A percentile compares a stretch with the other conserved stretches of the same genome.
Evolutionary conservation across 1,140 invertebrate genomes (phyloP).

Genomic region (Bombus waltoni): DNA sequence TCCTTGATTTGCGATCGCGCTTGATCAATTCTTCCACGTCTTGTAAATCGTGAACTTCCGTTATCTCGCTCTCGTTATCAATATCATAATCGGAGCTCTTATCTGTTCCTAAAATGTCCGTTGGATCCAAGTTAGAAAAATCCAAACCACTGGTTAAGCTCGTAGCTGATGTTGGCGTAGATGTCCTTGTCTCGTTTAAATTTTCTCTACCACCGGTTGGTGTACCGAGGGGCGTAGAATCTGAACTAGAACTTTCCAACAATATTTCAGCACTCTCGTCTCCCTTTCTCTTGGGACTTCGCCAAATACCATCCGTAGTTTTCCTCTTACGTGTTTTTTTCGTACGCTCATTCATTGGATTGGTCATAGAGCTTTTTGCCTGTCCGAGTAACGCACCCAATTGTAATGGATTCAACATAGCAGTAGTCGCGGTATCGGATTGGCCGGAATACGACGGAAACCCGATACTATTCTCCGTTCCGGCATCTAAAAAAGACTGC

Average conservation of each 20-base stretch:
- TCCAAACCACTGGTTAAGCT: slow-evolving; percentile 85
- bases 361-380: slow-evolving; percentile 66
- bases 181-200: slow-evolving; percentile 82
- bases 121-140: slow-evolving; percentile 85
- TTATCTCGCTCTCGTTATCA: slow-evolving; percentile 83
- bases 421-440: slow-evolving; percentile 79
- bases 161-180: slow-evolving; percentile 84
- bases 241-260: slow-evolving; percentile 86
- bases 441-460: slow-evolving; percentile 83
- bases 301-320: slow-evolving; percentile 82
- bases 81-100: slow-evolving; percentile 85
- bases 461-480: slow-evolving; percentile 83
- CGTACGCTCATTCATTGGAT: slow-evolving; percentile 63
- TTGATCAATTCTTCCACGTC: slow-evolving; percentile 86
- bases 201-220: slow-evolving; percentile 83
- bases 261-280: slow-evolving; percentile 82
- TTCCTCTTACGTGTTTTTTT: slow-evolving; percentile 82
- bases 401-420: slow-evolving; percentile 79
- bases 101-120: slow-evolving; percentile 83
- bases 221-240: slow-evolving; percentile 85
- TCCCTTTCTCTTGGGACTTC: slow-evolving; percentile 82
- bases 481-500: slow-evolving; percentile 84
- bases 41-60: slow-evolving; percentile 82
- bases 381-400: slow-evolving; percentile 76
- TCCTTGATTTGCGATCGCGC: slow-evolving; percentile 78